Evolutionary conservation across 2,888 invertebrate genomes (phyloP).

Genomic region (Euzophera pinguis): DNA sequence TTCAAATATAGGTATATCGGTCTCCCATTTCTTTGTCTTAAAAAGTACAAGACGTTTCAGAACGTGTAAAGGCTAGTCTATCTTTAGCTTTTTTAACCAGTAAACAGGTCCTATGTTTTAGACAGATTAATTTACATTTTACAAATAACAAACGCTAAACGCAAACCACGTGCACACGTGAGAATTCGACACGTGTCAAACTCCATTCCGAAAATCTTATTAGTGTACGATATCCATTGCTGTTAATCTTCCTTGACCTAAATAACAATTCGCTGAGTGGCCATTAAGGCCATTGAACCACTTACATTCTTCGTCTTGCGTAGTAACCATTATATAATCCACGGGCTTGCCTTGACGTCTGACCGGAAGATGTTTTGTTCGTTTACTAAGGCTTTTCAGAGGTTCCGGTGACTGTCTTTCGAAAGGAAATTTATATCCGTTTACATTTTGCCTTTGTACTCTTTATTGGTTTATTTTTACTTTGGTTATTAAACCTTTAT

Average conservation of each 20-base stretch:
- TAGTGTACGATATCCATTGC: background rate
- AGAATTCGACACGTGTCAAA: background rate
- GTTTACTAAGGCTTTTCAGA: constrained; percentile 5
- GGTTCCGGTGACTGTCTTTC: constrained; percentile 8
- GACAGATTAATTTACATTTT: no score
- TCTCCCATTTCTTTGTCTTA: no score
- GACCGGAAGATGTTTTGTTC: constrained; percentile 2
- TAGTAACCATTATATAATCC: background rate
- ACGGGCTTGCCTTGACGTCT: background rate
- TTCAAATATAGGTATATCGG: no score
- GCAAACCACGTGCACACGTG: background rate
- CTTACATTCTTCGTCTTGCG: background rate
- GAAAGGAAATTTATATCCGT: background rate
- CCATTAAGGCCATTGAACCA: constrained; percentile 8
- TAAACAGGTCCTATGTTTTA: no score
- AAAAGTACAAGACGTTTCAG: no score
- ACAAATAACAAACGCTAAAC: no score
- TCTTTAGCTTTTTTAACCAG: no score
- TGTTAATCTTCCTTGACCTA: constrained; percentile 18
- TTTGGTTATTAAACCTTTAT: no score
- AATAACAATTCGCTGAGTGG: background rate
- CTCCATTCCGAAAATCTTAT: constrained; percentile 13
- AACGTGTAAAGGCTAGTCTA: no score
- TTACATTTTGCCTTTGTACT: background rate
- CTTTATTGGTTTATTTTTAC: no score